Base-by-base conservation (phyloP, 37 sponge, comb jelly and placozoan genomes). In the Agelas oroides region DNA sequence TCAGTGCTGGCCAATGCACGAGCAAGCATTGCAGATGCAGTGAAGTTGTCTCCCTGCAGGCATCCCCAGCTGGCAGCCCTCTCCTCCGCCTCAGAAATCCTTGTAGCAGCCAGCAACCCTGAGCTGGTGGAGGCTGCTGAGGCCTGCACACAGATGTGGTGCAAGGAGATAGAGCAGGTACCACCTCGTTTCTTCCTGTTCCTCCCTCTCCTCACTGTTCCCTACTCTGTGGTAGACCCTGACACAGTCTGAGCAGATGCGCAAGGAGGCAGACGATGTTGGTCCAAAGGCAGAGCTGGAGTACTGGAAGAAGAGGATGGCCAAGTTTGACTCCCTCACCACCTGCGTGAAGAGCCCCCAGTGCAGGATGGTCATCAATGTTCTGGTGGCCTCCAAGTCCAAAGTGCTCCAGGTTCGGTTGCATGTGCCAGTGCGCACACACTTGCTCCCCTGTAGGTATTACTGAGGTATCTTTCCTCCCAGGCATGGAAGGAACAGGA, bases 241-340 rank as follows among this genome's bases (percentile, higher is more conserved):
- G 39, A 94, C 99, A 5, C 70, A 96, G 72, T 94, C 93, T 5
- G 99, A 98, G 76, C 99, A 98, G 89, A 98, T 98, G 95, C 73
- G 99, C 56, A 94, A 98, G 81, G 99, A 98, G 67, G 92, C 99
- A 1, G 97, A 98, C 66, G 88, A 90, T 62, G 87, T 96, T 14
- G 99, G 99, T 1, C 99, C 99, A 11, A 66, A 86, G 30, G 95
- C 97, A 27, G 99, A 98, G 76, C 90, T 98, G 70, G 99, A 96
- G 25, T 92, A 98, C 90, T 98, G 99, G 99, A 98, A 96, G 90
- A 92, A 96, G 86, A 82, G 99, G 52, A 84, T 96, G 87, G 99
- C 97, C 74, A 94, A 92, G 74, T 98, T 96, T 91, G 96, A 96
- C 88, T 96, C 92, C 32, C 93, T 98, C 83, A 92, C 95, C 0